Evolutionary conservation across 2,797 vertebrate genomes (phyloP).

Genomic region (Eulemur coronatus): DNA sequence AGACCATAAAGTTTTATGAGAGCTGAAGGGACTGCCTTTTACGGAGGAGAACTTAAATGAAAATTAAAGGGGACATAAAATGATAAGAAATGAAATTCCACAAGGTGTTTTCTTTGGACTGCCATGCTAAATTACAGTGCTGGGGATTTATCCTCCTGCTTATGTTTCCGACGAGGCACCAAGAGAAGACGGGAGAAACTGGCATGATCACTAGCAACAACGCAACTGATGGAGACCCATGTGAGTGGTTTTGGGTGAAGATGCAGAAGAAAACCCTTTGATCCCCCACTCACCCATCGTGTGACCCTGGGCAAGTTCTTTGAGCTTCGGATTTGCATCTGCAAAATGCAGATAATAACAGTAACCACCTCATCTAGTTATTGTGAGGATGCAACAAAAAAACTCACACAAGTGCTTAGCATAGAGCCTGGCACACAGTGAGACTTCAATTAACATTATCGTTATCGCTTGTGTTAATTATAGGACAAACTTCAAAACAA

Average conservation of each 20-base stretch:
- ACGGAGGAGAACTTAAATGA: conserved; percentile 57
- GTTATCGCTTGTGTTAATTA: neutral
- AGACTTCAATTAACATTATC: neutral
- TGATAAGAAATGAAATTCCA: conserved; percentile 64
- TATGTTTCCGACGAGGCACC: neutral
- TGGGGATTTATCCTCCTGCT: neutral
- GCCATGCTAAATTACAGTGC: neutral
- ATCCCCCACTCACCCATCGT: no score
- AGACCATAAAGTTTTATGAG: conserved; percentile 75
- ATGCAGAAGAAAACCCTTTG: neutral
- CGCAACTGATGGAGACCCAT: fast-evolving
- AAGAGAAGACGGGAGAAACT: neutral
- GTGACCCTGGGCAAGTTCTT: neutral
- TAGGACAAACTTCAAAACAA: neutral
- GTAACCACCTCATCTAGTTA: neutral
- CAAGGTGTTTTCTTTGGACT: conserved; percentile 51
- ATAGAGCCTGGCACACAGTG: neutral
- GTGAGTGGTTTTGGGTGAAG: neutral
- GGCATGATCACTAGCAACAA: neutral
- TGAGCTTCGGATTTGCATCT: neutral
- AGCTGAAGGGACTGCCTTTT: conserved; percentile 70
- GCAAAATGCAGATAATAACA: neutral
- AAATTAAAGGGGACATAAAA: conserved; percentile 75
- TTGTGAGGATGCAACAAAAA: neutral
- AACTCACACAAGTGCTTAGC: neutral